These are phyloP conservation scores for Apis laboriosa DNA, from an alignment of 1,140 invertebrate species.

Conservation along the genomic window DNA sequence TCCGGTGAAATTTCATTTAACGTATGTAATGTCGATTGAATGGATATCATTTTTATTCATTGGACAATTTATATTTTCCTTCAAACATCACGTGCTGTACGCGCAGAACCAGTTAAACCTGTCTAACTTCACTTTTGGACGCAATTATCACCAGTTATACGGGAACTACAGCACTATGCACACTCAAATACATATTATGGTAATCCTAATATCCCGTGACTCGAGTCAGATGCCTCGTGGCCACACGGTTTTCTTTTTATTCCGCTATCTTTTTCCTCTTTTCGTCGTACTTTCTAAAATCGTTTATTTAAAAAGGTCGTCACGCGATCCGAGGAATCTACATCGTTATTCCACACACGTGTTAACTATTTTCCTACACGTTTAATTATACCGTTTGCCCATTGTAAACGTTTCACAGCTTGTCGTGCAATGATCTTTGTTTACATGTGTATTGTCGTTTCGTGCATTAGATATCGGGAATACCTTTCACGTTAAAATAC, in stretches of 20 bases:
- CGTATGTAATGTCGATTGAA: neutral
- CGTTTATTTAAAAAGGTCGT: slow-evolving; percentile 25
- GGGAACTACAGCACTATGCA: neutral
- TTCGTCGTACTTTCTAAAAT: slow-evolving; percentile 28
- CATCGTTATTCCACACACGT: neutral
- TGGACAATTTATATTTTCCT: neutral
- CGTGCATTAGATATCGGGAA: neutral
- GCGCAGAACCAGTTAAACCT: slow-evolving; percentile 41
- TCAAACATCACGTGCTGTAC: slow-evolving; percentile 4
- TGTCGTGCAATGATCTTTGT: neutral
- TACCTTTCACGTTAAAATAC: too few species aligned
- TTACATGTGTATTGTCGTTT: neutral
- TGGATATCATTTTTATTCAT: slow-evolving; percentile 7
- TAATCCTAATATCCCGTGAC: neutral
- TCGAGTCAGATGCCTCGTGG: slow-evolving; percentile 16
- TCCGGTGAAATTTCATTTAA: neutral
- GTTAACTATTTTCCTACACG: neutral
- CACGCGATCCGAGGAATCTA: slow-evolving; percentile 1
- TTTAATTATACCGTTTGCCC: neutral
- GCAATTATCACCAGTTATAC: slow-evolving; percentile 10
- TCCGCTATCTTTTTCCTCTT: too few species aligned
- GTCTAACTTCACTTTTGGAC: slow-evolving; percentile 27
- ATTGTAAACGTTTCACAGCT: neutral
- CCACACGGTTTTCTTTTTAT: slow-evolving; percentile 3
- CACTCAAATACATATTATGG: neutral